These are phyloP conservation scores for Apodemus sylvaticus DNA, from an alignment of 2,113 vertebrate genomes.

Conservation along the genomic window DNA sequence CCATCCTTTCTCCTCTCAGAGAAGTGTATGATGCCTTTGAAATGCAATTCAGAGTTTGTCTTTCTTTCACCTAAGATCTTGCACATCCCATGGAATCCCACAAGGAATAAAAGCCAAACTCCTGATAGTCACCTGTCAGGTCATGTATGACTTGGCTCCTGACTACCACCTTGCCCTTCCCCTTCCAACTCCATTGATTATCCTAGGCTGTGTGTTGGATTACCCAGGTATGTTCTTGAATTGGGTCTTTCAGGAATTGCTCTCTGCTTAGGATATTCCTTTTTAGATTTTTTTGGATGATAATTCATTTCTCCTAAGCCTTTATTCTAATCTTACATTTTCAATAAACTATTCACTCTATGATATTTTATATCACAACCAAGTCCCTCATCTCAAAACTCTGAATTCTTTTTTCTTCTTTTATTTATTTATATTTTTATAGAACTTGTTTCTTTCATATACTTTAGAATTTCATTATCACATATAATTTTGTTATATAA, in stretches of 20 bases:
- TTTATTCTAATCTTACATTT: neutral
- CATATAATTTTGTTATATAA: neutral
- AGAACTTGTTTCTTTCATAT: neutral
- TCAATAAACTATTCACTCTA: neutral
- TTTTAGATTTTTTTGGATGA: neutral
- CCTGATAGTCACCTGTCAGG: accelerated
- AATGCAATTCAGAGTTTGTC: neutral
- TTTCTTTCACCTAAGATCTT: neutral
- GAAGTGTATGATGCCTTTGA: neutral
- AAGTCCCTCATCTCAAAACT: neutral
- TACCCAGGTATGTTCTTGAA: neutral
- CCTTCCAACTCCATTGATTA: accelerated
- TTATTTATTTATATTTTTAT: neutral
- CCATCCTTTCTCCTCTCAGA: neutral
- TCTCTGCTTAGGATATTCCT: neutral
- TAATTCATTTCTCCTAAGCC: neutral
- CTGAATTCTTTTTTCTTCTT: neutral
- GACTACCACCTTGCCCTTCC: too few relatives aligned
- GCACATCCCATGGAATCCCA: neutral
- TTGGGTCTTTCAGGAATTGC: neutral
- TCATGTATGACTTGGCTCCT: neutral
- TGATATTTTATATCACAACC: neutral
- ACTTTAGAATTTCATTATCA: neutral
- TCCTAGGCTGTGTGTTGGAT: neutral
- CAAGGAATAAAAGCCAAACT: neutral